Conservation (phyloP, 2,888 invertebrate species). For the Chaetogeoica ovagalla region DNA sequence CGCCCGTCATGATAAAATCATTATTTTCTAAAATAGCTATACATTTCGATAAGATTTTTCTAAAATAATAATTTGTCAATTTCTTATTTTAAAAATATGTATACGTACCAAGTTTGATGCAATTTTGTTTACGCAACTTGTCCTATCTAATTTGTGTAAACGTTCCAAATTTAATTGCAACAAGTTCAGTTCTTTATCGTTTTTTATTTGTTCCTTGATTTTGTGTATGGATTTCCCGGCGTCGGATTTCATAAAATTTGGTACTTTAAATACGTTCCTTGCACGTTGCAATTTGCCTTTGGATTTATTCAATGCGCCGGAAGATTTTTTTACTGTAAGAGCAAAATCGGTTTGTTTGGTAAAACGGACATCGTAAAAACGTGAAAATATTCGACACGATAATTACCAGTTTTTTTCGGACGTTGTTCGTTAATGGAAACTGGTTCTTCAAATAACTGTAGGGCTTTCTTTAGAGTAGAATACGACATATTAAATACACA, state of each 20-base stretch:
- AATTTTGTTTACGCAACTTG: constrained; percentile 40
- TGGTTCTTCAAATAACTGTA: constrained; percentile 42
- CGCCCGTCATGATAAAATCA: too few relatives aligned
- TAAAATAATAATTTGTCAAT: not conserved
- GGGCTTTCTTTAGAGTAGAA: constrained; percentile 41
- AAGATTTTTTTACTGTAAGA: constrained; percentile 15
- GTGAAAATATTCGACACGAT: not conserved
- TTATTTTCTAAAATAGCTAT: too few relatives aligned
- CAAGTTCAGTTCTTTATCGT: constrained; percentile 41
- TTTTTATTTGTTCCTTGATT: constrained; percentile 43
- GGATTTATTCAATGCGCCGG: not conserved
- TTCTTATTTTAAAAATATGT: not conserved
- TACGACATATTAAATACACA: constrained; percentile 33
- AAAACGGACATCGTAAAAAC: too few relatives aligned
- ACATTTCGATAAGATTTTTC: not conserved
- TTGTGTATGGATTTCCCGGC: constrained; percentile 31
- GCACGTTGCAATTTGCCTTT: constrained; percentile 23
- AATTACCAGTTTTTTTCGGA: constrained; percentile 13
- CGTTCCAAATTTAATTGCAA: constrained; percentile 43
- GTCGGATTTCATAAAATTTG: constrained; percentile 32
- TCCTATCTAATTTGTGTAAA: constrained; percentile 36
- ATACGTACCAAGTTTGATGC: constrained; percentile 37
- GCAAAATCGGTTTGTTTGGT: not conserved
- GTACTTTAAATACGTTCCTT: constrained; percentile 36
- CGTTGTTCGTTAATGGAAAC: not conserved